These are phyloP conservation scores for Salminus brasiliensis DNA, from an alignment of 2,113 vertebrate species.

Conservation along the genomic window DNA sequence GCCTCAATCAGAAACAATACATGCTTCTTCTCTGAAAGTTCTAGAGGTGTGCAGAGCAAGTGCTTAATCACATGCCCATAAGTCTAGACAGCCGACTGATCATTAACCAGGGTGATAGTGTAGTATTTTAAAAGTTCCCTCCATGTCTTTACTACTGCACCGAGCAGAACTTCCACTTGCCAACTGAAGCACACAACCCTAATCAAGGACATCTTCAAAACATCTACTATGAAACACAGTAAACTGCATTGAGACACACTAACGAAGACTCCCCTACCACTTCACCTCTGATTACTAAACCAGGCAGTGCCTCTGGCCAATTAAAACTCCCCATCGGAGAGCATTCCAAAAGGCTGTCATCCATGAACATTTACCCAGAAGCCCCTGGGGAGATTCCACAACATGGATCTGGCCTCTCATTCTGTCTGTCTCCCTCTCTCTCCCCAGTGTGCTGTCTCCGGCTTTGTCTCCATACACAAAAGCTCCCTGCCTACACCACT, in stretches of 20 bases:
- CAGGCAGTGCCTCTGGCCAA: conserved; percentile 72
- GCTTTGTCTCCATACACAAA: conserved; percentile 78
- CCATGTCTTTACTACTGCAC: conserved; percentile 4
- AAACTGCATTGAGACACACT: conserved; percentile 32
- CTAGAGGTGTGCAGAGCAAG: not conserved
- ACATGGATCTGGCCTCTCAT: conserved; percentile 70
- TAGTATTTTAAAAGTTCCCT: conserved; percentile 39
- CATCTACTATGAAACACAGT: not conserved
- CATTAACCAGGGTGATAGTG: conserved; percentile 47
- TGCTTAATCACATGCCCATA: conserved; percentile 28
- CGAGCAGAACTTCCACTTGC: conserved; percentile 17
- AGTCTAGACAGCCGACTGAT: conserved; percentile 52
- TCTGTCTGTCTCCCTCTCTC: conserved; percentile 63
- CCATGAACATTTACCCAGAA: conserved; percentile 80
- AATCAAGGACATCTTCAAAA: conserved; percentile 4
- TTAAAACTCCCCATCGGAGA: conserved; percentile 78
- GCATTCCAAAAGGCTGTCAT: conserved; percentile 80
- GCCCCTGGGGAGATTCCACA: conserved; percentile 77
- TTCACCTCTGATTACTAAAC: conserved; percentile 71
- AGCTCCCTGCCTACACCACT: conserved; percentile 78
- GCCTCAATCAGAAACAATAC: conserved; percentile 40
- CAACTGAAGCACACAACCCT: not conserved
- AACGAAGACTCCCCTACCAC: conserved; percentile 54
- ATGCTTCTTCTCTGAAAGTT: conserved; percentile 4
- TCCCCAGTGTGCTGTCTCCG: conserved; percentile 64